Base-by-base conservation (phyloP, 2,797 vertebrate species). In the Cygnus olor region DNA sequence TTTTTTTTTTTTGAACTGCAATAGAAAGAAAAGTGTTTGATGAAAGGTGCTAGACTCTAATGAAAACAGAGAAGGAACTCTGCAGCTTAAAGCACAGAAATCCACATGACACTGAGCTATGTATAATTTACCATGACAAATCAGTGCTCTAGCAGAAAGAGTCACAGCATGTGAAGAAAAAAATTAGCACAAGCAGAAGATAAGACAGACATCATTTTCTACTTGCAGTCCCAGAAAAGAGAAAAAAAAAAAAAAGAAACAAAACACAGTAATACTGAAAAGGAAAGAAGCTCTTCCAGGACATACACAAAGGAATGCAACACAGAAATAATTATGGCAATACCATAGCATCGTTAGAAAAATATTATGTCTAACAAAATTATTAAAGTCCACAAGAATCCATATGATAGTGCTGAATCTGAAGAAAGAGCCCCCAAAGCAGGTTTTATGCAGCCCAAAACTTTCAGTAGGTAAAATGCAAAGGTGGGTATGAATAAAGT, bases 61-160 rank as follows among this genome's bases (percentile, higher is more conserved):
- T 21, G 38, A 89, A 94, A 89, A 90, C 11, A 87, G 72, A 13
- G 54, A 80, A 72, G 63, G 51, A 93, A 66, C 57, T 80, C 84
- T 66, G 81, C 38, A 92, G 71, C 85, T 85, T 94, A 78, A 90
- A 90, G 79, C 74, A 76, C 32, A 85, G 79, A 88, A 92, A 90
- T 78, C 84, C 86, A 83, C 84, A 76, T 36, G 80, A 76, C 88
- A 84, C 22, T 85, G 77, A 85, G 63, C 72, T 90, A 69, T 73
- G 86, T 92, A 95, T 91, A 96, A 94, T 96, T 96, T 95, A 87
- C 95, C 86, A 69, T 92, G 88, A 94, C 81, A 94, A 95, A 96
- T 96, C 88, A 89, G 42, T 85, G 76, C 76, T 88, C 79, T 36
- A 84, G 54, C 69, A 95, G 90, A 94, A 93, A 93, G 85, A 82